Conservation (phyloP, 53 echinoderm and acorn worm species). For the Arbacia lixula region DNA sequence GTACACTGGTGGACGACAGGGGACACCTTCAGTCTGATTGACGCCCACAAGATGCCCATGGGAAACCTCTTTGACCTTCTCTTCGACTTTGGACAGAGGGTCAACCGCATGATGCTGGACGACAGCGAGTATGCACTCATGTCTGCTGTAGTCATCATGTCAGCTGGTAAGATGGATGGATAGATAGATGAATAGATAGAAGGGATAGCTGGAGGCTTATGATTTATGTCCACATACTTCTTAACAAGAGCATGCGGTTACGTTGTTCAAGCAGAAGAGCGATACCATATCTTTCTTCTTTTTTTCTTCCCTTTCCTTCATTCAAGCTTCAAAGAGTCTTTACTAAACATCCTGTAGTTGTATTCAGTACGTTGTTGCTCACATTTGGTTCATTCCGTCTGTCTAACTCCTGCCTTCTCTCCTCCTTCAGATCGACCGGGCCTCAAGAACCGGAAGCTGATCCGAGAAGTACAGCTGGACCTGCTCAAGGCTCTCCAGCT, state of each 20-base stretch:
- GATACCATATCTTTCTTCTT: too few species aligned
- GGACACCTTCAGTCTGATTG: conserved; percentile 85
- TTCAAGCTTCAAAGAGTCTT: too few species aligned
- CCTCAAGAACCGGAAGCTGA: conserved; percentile 81
- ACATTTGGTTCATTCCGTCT: too few species aligned
- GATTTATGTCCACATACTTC: too few species aligned
- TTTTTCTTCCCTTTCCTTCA: too few species aligned
- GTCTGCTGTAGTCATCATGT: conserved; percentile 97
- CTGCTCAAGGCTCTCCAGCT: conserved; percentile 87
- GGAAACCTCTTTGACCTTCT: conserved; percentile 96
- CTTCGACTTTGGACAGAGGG: conserved; percentile 90
- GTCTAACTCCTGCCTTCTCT: not conserved
- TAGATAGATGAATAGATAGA: too few species aligned
- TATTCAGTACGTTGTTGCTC: too few species aligned
- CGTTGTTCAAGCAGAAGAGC: too few species aligned
- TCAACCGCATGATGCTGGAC: conserved; percentile 91
- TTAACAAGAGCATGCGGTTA: too few species aligned
- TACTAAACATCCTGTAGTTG: too few species aligned
- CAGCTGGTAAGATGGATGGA: conserved; percentile 74
- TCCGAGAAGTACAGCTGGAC: conserved; percentile 81
- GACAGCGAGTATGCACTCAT: conserved; percentile 95
- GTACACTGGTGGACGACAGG: conserved; percentile 99
- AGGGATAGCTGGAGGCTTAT: too few species aligned
- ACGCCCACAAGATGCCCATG: conserved; percentile 94
- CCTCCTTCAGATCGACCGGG: conserved; percentile 84